These are phyloP conservation scores for Rostratula benghalensis DNA, from an alignment of 2,113 vertebrate genomes.

Conservation along the genomic window DNA sequence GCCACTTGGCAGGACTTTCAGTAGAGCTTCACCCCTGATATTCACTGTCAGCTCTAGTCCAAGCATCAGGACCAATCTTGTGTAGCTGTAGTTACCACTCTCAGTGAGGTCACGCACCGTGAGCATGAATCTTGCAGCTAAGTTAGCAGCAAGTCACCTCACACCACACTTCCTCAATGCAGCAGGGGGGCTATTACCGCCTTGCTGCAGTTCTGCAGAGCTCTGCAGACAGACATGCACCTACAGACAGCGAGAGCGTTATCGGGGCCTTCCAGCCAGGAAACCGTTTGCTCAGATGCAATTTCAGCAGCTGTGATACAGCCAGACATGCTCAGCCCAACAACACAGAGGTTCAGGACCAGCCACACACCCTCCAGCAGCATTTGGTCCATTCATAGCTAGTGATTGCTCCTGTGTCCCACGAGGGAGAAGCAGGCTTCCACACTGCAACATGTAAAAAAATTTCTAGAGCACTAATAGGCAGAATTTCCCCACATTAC, in stretches of 20 bases:
- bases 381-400: not conserved
- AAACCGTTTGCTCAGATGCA: not conserved
- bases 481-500: not conserved
- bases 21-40: rapidly evolving
- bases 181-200: not conserved
- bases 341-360: not conserved
- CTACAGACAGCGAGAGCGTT: not conserved
- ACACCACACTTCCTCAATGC: rapidly evolving
- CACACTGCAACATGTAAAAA: rapidly evolving
- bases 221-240: not conserved
- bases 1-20: not conserved
- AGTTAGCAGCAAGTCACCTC: not conserved
- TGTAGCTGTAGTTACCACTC: not conserved
- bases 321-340: not conserved
- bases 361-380: not conserved
- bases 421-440: not conserved
- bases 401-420: not conserved
- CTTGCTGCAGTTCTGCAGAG: not conserved
- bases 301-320: not conserved
- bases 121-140: not conserved
- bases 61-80: not conserved
- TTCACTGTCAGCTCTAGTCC: not conserved
- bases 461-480: not conserved
- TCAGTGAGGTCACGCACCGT: not conserved
- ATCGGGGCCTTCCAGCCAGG: not conserved